These are phyloP conservation scores for Apamea anceps DNA, from an alignment of 2,888 invertebrate genomes.

Conservation along the genomic window DNA sequence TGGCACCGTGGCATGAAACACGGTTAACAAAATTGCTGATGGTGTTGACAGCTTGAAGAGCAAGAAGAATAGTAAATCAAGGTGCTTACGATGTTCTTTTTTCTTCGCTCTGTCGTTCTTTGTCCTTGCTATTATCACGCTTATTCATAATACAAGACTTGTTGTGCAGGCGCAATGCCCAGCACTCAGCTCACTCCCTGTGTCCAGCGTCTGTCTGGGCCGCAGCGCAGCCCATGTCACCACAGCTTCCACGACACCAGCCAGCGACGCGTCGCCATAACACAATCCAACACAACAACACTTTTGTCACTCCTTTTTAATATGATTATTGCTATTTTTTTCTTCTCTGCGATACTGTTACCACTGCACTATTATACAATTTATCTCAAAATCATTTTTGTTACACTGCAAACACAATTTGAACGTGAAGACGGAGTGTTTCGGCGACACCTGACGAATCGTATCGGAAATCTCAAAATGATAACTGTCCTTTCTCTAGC, in stretches of 20 bases:
- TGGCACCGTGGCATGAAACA: not conserved
- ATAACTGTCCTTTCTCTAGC: constrained; percentile 42
- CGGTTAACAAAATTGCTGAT: not conserved
- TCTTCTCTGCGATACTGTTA: constrained; percentile 79
- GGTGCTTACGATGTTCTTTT: constrained; percentile 88
- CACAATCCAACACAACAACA: constrained; percentile 78
- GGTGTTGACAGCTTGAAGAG: not conserved
- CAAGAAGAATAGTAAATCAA: constrained; percentile 32
- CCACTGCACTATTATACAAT: constrained; percentile 85
- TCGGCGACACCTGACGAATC: constrained; percentile 81
- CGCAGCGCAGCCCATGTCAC: constrained; percentile 88
- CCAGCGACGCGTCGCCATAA: constrained; percentile 82
- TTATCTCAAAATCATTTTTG: constrained; percentile 90
- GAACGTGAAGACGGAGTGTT: constrained; percentile 76
- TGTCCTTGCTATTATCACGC: constrained; percentile 88
- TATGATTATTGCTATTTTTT: constrained; percentile 80
- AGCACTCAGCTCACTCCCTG: constrained; percentile 87
- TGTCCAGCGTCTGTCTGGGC: constrained; percentile 85
- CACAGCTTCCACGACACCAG: constrained; percentile 79
- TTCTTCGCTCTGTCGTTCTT: constrained; percentile 89
- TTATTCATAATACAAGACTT: constrained; percentile 89
- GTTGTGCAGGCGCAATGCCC: constrained; percentile 86
- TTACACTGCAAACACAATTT: constrained; percentile 85
- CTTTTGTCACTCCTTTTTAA: constrained; percentile 73
- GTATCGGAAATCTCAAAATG: constrained; percentile 53